Conservation (phyloP, 2,888 invertebrate genomes). For the Hecatera dysodea region DNA sequence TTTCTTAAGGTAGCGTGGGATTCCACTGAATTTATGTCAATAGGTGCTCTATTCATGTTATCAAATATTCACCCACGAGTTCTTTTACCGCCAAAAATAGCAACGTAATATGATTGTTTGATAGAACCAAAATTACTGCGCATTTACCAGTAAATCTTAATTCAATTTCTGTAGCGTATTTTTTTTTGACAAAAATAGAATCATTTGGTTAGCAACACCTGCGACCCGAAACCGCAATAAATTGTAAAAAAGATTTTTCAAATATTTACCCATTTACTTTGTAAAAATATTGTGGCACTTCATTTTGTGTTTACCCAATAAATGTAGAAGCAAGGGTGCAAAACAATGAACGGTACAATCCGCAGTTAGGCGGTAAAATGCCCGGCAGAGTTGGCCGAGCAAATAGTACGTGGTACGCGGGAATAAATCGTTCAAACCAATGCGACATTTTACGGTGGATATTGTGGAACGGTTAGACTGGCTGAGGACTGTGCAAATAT, state of each 20-base stretch:
- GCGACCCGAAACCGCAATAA: background rate
- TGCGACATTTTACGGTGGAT: constrained; percentile 24
- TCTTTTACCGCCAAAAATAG: background rate
- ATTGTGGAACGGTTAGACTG: constrained; percentile 20
- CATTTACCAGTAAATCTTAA: background rate
- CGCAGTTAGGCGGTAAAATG: constrained; percentile 48
- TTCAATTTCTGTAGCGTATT: background rate
- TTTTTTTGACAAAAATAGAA: background rate
- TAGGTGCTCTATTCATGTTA: background rate
- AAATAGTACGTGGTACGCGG: constrained; percentile 46
- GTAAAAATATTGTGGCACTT: constrained; percentile 38
- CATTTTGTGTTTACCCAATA: constrained; percentile 52
- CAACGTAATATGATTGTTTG: background rate
- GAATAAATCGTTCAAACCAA: constrained; percentile 59
- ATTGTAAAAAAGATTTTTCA: background rate
- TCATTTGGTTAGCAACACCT: constrained; percentile 4
- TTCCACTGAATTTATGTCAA: background rate
- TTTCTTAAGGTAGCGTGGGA: constrained; percentile 3
- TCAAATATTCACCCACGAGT: constrained; percentile 2
- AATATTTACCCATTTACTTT: constrained; percentile 31
- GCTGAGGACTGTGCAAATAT: too few species aligned
- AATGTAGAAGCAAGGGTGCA: constrained; percentile 46
- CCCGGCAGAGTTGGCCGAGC: constrained; percentile 50
- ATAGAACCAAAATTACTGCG: background rate
- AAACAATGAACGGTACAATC: constrained; percentile 58